phyloP scores from a whole-genome alignment of 2,888 invertebrate genomes.

The Lasioglossum lativentre region DNA sequence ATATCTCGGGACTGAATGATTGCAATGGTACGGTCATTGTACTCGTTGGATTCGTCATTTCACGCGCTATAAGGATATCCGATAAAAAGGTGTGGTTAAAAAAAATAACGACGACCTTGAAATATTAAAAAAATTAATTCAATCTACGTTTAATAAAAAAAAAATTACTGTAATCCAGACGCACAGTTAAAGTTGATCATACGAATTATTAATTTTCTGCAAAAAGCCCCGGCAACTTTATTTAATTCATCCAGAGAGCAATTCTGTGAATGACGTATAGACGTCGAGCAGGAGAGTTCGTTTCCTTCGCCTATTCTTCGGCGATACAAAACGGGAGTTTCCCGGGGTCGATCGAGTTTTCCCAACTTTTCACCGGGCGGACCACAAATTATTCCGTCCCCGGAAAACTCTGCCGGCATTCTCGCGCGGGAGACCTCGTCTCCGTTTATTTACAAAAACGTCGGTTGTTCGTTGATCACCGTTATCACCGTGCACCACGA shows the following conservation, averaged over 20 bases:
- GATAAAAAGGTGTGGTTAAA: not conserved
- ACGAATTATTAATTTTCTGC: too few species aligned
- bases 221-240: not conserved
- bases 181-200: too few species aligned
- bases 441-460: conserved; percentile 8
- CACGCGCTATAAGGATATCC: not conserved
- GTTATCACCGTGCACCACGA: not conserved
- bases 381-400: not conserved
- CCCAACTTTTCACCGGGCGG: not conserved
- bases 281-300: not conserved
- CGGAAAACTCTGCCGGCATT: not conserved
- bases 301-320: not conserved
- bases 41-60: not conserved
- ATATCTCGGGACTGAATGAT: not conserved
- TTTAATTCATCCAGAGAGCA: not conserved
- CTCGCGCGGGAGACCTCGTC: not conserved
- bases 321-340: not conserved
- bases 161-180: too few species aligned
- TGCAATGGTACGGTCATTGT: not conserved
- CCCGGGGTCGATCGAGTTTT: not conserved
- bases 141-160: too few species aligned
- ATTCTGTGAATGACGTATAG: not conserved
- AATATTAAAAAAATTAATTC: not conserved
- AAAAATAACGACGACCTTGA: not conserved
- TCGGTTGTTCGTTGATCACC: conserved; percentile 4